phyloP scores from a whole-genome alignment of 2,113 vertebrate genomes.

The Oostethus manadensis region DNA sequence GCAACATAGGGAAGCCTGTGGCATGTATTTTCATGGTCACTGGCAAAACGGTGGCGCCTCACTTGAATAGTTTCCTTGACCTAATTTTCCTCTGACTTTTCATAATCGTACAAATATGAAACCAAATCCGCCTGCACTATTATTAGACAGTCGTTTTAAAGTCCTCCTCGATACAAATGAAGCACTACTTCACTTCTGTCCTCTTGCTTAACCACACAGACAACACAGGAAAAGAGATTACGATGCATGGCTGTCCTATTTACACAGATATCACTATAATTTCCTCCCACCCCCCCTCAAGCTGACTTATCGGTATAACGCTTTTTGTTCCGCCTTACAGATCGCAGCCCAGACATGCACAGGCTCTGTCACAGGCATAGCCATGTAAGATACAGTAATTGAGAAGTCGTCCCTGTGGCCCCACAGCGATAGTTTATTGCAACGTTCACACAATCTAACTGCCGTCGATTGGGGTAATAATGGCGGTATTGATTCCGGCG shows the following conservation, averaged over 20 bases:
- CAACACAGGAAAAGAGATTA: background rate
- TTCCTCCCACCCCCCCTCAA: too few relatives aligned
- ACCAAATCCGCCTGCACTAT: background rate
- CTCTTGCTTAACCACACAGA: too few relatives aligned
- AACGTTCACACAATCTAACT: constrained; percentile 1
- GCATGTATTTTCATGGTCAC: too few relatives aligned
- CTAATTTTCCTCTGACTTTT: too few relatives aligned
- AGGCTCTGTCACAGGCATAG: too few relatives aligned
- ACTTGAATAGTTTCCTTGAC: too few relatives aligned
- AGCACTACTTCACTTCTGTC: background rate
- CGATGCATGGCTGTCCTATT: background rate
- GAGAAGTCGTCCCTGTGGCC: background rate
- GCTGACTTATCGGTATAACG: background rate
- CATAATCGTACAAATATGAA: background rate
- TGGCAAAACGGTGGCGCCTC: too few relatives aligned
- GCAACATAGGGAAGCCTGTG: too few relatives aligned
- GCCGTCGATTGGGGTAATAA: constrained; percentile 1
- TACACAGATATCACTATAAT: background rate
- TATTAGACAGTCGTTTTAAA: background rate
- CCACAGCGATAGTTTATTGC: background rate
- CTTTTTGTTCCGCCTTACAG: background rate
- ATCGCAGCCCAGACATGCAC: background rate
- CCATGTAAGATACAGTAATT: background rate
- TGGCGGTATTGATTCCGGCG: constrained; percentile 2
- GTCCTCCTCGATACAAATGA: background rate